Percentiles rank a stretch among this genome's conserved stretches.
These are phyloP conservation scores for Halcyon chelicuti DNA, from an alignment of 2,797 vertebrate genomes.

Conservation along the genomic window DNA sequence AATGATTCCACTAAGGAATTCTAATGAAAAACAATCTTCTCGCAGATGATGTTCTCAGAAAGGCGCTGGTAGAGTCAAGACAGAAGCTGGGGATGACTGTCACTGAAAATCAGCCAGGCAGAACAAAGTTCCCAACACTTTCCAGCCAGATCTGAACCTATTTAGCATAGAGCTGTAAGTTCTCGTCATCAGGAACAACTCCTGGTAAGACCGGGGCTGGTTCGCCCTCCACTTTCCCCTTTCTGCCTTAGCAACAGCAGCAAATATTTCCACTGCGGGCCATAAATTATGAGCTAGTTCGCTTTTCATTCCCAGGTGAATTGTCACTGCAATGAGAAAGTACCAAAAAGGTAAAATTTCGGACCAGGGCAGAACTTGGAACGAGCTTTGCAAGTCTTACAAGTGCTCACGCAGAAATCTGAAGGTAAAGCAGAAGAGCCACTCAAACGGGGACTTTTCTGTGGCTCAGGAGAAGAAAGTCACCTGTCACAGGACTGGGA, in stretches of 20 bases:
- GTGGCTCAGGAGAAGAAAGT: neutral
- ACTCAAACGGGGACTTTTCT: neutral
- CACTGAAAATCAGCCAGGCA: neutral
- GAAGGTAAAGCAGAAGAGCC: neutral
- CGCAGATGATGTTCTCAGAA: neutral
- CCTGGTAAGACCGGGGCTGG: neutral
- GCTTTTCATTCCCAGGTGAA: neutral
- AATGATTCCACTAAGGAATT: neutral
- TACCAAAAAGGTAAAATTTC: neutral
- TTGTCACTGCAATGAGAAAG: neutral
- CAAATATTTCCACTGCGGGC: neutral
- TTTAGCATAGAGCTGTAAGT: neutral
- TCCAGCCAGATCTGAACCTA: neutral
- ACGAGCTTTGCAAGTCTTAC: neutral
- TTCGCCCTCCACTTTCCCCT: neutral
- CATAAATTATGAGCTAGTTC: neutral
- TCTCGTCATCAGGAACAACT: neutral
- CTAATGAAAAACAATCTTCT: neutral
- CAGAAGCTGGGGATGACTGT: neutral
- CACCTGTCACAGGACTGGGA: neutral
- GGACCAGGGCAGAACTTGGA: neutral
- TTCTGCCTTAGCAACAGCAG: constrained; percentile 14
- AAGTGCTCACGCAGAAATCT: neutral
- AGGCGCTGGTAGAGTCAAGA: neutral
- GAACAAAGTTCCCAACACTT: neutral